Percentiles rank a stretch among this genome's conserved stretches.
Conservation (phyloP, 2,888 invertebrate species). For the Noctua comes region DNA sequence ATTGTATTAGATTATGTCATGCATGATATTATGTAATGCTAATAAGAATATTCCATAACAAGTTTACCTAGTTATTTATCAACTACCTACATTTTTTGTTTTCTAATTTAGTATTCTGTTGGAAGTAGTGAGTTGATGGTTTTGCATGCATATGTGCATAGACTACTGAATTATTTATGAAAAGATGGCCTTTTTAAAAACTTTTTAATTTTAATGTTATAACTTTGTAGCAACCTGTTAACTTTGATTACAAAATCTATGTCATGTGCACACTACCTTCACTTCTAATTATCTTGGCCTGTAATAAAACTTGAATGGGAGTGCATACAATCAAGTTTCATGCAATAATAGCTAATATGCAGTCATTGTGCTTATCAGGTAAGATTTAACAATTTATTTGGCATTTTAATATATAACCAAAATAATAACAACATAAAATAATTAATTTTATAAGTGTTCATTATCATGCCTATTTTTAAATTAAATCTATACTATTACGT, state of each 20-base stretch:
- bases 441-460: neutral
- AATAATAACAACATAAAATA: neutral
- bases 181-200: neutral
- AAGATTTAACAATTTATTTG: constrained; percentile 16
- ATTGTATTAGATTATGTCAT: constrained; percentile 28
- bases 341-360: constrained; percentile 6
- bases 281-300: neutral
- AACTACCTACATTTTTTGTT: neutral
- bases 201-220: neutral
- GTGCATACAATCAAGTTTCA: constrained; percentile 16
- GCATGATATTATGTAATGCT: constrained; percentile 27
- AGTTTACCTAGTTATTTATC: neutral
- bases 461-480: neutral
- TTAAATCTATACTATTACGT: constrained; percentile 8
- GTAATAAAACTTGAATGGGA: neutral
- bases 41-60: constrained; percentile 24
- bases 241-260: constrained; percentile 9
- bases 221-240: neutral
- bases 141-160: neutral
- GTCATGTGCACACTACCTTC: neutral
- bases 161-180: neutral
- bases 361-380: neutral
- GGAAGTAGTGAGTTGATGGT: neutral
- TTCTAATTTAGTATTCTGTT: neutral
- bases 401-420: neutral